phyloP scores from a whole-genome alignment of 2,888 invertebrate genomes.

The Phortica magna region DNA sequence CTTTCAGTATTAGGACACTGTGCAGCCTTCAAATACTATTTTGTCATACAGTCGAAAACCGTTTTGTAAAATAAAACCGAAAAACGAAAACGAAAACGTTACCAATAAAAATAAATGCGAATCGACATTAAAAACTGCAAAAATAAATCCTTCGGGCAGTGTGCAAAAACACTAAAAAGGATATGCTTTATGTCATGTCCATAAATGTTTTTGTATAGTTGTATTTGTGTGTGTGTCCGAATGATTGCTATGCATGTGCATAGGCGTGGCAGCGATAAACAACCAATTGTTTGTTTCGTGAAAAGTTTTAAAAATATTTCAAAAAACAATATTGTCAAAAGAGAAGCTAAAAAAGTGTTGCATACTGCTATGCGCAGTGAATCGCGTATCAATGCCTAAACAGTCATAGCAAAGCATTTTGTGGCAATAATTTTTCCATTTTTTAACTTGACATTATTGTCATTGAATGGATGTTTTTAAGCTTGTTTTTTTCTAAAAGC shows the following conservation, averaged over 20 bases:
- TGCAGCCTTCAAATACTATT: not conserved
- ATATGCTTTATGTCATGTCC: not conserved
- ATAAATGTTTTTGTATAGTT: conserved; percentile 26
- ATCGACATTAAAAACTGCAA: conserved; percentile 42
- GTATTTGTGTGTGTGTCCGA: not conserved
- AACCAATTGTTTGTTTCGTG: not conserved
- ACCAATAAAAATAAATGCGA: conserved; percentile 45
- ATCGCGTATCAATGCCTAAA: conserved; percentile 56
- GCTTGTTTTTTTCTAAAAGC: not conserved
- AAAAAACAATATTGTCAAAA: conserved; percentile 27
- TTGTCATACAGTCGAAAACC: conserved; percentile 43
- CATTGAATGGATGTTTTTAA: conserved; percentile 19
- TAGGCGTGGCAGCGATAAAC: conserved; percentile 24
- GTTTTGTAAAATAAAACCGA: conserved; percentile 51
- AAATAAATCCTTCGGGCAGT: conserved; percentile 36
- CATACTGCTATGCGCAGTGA: conserved; percentile 18
- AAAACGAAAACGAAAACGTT: not conserved
- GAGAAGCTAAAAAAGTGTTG: not conserved
- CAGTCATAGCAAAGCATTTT: conserved; percentile 45
- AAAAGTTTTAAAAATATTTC: not conserved
- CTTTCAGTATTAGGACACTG: not conserved
- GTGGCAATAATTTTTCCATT: conserved; percentile 38
- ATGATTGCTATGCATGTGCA: not conserved
- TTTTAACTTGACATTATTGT: conserved; percentile 43
- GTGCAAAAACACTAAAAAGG: not conserved